A percentile compares a stretch with the other conserved stretches of the same genome.
phyloP scores from a whole-genome alignment of 2,113 vertebrate genomes.

The Cyprinodon variegatus region DNA sequence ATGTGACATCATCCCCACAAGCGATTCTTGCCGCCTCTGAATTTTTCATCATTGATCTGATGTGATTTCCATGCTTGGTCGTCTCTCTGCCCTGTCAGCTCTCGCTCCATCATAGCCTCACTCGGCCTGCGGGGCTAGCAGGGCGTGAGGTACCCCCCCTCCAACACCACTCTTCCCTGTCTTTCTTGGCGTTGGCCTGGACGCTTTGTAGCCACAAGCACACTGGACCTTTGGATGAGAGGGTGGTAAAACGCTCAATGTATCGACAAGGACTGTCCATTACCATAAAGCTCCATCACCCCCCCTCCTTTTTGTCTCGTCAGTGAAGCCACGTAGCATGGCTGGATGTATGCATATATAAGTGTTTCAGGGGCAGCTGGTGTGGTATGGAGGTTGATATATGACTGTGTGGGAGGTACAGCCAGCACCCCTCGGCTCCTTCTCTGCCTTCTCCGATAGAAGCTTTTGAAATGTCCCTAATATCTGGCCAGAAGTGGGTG shows the following conservation, averaged over 20 bases:
- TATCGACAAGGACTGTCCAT: constrained; percentile 60
- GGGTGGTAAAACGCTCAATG: constrained; percentile 52
- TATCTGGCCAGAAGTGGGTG: constrained; percentile 47
- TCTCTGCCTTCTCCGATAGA: constrained; percentile 34
- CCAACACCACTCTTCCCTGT: constrained; percentile 28
- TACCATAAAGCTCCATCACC: constrained; percentile 56
- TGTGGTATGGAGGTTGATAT: constrained; percentile 44
- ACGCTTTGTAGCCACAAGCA: constrained; percentile 23
- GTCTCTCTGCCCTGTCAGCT: constrained; percentile 61
- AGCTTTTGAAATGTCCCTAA: constrained; percentile 51
- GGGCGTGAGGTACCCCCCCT: constrained; percentile 49
- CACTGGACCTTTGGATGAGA: constrained; percentile 53
- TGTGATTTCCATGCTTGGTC: constrained; percentile 69
- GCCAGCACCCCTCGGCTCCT: constrained; percentile 41
- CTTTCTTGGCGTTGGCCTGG: constrained; percentile 22
- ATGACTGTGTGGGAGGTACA: constrained; percentile 56
- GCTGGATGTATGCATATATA: constrained; percentile 9
- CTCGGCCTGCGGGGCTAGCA: constrained; percentile 45
- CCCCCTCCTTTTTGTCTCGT: constrained; percentile 34
- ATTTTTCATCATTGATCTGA: constrained; percentile 75
- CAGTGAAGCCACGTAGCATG: constrained; percentile 27
- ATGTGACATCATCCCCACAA: constrained; percentile 49
- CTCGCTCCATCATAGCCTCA: constrained; percentile 42
- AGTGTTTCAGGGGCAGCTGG: constrained; percentile 27
- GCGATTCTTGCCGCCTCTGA: constrained; percentile 44